Evolutionary conservation across 2,888 invertebrate species (phyloP), one percentile per base, ranked within the genome.

Genomic region (Cremastinae sp.): DNA sequence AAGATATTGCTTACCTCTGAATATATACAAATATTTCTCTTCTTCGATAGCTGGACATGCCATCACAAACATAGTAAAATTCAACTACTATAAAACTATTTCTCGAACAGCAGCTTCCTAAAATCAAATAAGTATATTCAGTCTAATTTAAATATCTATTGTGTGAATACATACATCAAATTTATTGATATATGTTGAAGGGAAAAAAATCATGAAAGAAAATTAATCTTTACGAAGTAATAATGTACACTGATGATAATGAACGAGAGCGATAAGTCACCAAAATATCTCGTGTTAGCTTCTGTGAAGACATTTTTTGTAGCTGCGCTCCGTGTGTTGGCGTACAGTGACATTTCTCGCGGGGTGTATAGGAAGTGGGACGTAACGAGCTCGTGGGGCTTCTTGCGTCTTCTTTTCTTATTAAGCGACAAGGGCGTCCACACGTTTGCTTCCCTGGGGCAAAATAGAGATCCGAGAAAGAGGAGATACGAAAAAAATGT

Each of bases 371-470:
- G 76, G 74, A 77, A 74, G 70, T 74, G 65, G 73, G 65, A 70
- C 76, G 76, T 74, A 77, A 77, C 76, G 76, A 77, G 76, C 74
- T 77, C 73, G 76, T 77, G 73, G 73, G 75, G 76, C 68, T 73
- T 61, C 65, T 69, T 62, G 76, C 76, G 76, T 77, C 70, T 74
- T 74, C 66, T 75, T 71, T 75, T 75, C 70, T 75, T 75, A 75
- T 75, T 75, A 75, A 75, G 70, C 74, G 76, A 77, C 73, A 74
- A 69, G 76, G 65, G 74, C 76, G 58, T 69, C 69, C 65, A 49
- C 76, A 70, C 70, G 69, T 58, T 73, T 43, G 62, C 61, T 70
- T 43, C 51, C 70, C 59, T 18, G 53, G 61, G 61, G 58, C 37
- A 20, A 49, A 18, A 68, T 56, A 53, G 55, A 55, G 55, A 66